A percentile compares a stretch with the other conserved stretches of the same genome.
Conservation (phyloP, 1,140 invertebrate species). For the Aphaenogaster rudis region DNA sequence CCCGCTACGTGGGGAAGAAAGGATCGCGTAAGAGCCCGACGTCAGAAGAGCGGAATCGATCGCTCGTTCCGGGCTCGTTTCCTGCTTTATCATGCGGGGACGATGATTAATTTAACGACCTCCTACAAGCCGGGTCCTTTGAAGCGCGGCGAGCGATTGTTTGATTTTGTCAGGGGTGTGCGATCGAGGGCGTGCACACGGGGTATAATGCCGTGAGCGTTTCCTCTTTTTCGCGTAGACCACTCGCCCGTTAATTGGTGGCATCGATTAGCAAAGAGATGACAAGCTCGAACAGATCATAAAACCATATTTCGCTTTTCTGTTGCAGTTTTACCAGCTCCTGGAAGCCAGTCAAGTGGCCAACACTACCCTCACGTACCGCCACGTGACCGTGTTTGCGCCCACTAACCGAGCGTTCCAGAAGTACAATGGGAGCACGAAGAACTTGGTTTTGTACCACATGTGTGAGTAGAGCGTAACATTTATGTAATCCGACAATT, state of each 20-base stretch:
- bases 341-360: constrained; percentile 90
- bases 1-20: neutral
- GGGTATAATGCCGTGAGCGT: constrained; percentile 2
- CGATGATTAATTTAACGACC: constrained; percentile 59
- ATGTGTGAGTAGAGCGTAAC: constrained; percentile 90
- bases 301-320: constrained; percentile 69
- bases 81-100: constrained; percentile 41
- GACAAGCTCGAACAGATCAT: neutral
- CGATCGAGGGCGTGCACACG: neutral
- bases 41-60: constrained; percentile 54
- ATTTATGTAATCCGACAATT: neutral
- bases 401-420: constrained; percentile 94
- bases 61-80: constrained; percentile 36
- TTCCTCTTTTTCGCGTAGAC: neutral
- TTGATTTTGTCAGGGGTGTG: constrained; percentile 37
- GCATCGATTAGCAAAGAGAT: neutral
- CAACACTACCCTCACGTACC: constrained; percentile 90
- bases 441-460: constrained; percentile 92
- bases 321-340: constrained; percentile 91
- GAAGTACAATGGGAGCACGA: constrained; percentile 87
- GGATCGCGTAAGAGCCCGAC: constrained; percentile 28
- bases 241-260: constrained; percentile 4
- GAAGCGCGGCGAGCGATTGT: constrained; percentile 26
- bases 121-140: constrained; percentile 10
- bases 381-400: constrained; percentile 92